phyloP scores from a whole-genome alignment of 2,888 invertebrate species.

The Itoplectis maculator region DNA sequence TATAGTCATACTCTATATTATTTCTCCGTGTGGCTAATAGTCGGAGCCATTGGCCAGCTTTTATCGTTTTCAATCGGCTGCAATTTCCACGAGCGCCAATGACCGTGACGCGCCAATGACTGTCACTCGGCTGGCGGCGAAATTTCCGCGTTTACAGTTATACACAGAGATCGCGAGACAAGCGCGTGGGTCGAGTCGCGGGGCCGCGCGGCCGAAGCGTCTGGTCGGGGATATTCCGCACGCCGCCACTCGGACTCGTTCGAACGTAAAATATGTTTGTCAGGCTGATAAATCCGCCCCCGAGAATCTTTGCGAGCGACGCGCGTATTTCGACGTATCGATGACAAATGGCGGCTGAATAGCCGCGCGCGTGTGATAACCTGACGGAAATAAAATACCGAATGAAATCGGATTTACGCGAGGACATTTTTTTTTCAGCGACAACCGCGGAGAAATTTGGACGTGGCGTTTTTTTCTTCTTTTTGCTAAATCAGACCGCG shows the following conservation, averaged over 20 bases:
- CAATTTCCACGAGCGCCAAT: neutral
- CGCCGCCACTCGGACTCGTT: constrained; percentile 17
- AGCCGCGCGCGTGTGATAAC: neutral
- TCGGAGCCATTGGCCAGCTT: neutral
- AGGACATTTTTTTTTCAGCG: neutral
- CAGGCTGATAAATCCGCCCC: constrained; percentile 53
- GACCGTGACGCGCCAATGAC: constrained; percentile 1
- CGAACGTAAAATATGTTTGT: constrained; percentile 58
- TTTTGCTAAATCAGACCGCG: no score
- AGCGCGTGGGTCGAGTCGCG: constrained; percentile 32
- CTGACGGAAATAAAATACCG: neutral
- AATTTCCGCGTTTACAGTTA: neutral
- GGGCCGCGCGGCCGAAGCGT: neutral
- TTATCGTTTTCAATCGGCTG: constrained; percentile 1
- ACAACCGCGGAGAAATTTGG: no score
- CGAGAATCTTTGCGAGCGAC: constrained; percentile 29
- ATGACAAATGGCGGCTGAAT: constrained; percentile 42
- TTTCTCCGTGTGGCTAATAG: constrained; percentile 19
- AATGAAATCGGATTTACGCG: neutral
- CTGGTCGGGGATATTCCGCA: constrained; percentile 10
- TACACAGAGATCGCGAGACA: constrained; percentile 7
- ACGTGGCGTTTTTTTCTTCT: no score
- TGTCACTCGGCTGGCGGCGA: neutral
- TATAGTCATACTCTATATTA: no score
- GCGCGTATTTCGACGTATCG: constrained; percentile 3